Percentiles rank a stretch among this genome's conserved stretches.
Conservation (phyloP, 2,888 invertebrate species). For the Rhabditophanes sp. region DNA sequence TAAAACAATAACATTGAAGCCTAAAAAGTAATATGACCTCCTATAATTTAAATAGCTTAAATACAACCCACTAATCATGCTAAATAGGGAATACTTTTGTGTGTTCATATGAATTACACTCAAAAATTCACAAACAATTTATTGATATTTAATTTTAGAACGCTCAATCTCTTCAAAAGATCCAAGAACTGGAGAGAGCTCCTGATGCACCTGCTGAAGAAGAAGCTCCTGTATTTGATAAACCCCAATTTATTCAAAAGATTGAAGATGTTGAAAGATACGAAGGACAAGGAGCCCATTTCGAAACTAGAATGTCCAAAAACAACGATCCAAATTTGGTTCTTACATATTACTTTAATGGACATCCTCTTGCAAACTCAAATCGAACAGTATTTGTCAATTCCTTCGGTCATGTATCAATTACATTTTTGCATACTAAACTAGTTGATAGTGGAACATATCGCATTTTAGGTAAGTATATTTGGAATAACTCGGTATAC, state of each 20-base stretch:
- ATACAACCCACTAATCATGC: no score
- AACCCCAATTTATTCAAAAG: conserved; percentile 37
- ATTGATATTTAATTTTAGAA: no score
- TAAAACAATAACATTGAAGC: no score
- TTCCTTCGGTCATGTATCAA: conserved; percentile 17
- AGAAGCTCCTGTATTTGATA: conserved; percentile 17
- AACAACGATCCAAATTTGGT: conserved; percentile 65
- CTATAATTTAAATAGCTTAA: no score
- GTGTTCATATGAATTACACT: no score
- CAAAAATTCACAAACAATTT: no score
- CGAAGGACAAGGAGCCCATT: conserved; percentile 66
- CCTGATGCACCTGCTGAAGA: conserved; percentile 18
- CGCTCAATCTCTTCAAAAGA: conserved; percentile 40
- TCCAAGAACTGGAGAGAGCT: conserved; percentile 42
- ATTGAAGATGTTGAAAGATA: conserved; percentile 34
- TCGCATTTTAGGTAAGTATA: no score
- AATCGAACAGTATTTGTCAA: conserved; percentile 22
- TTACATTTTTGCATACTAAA: no score
- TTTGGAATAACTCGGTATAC: no score
- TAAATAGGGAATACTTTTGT: no score
- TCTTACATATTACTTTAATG: conserved; percentile 61
- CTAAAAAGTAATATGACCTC: no score
- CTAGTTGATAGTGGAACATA: no score
- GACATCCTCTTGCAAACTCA: conserved; percentile 31
- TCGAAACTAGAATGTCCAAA: conserved; percentile 80